Evolutionary conservation across 2,113 vertebrate species (phyloP), one percentile per base, ranked within the genome.

Genomic region (Pelvicachromis taeniatus): DNA sequence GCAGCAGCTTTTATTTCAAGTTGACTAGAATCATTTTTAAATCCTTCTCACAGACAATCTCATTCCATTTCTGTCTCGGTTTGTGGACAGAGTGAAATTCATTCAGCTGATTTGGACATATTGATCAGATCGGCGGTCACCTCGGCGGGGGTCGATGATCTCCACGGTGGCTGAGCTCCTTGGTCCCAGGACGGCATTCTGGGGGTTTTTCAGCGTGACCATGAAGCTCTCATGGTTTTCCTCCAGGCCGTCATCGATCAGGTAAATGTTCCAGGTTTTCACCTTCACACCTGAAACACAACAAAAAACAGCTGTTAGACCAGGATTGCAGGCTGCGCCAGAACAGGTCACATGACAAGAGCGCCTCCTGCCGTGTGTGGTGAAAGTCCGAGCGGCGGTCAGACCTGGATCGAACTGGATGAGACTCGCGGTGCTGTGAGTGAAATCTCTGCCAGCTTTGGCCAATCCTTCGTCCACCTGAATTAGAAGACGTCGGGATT

Each of bases 371-470:
- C 52, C 9, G 52, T 21, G 48, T 9, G 48, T 4, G 0, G 42
- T 7, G 21, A 45, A 70, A 70, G 65, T 10, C 21, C 13, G 5
- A 61, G 52, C 0, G 17, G 21, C 1, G 3, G 2, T 54, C 89
- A 9, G 33, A 97, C 94, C 96, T 93, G 95, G 93, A 91, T 97
- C 95, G 48, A 97, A 96, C 93, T 97, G 96, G 81, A 96, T 89
- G 19, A 95, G 94, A 23, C 26, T 80, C 2, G 88, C 91, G 2
- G 88, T 86, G 89, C 95, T 96, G 92, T 94, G 95, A 6, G 91
- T 96, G 87, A 97, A 96, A 33, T 96, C 95, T 80, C 82, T 92
- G 52, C 92, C 95, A 3, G 63, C 59, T 95, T 92, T 93, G 56
- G 95, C 93, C 2, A 93, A 94, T 56, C 94, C 93, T 38, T 96